Evolutionary conservation across 2,113 vertebrate species (phyloP).

Genomic region (Zapus hudsonius): DNA sequence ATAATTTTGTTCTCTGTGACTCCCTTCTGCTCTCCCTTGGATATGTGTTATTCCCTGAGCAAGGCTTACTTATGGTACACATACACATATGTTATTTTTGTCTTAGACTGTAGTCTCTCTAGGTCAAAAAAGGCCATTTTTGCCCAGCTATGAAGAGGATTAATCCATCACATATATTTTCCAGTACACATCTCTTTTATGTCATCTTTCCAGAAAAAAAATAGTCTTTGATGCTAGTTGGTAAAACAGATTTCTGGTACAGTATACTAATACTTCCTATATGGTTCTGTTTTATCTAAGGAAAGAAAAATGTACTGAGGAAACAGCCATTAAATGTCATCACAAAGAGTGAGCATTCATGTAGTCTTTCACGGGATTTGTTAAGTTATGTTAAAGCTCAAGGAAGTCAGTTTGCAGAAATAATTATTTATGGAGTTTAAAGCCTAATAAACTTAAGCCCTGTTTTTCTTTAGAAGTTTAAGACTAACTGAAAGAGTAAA

Average conservation of each 20-base stretch:
- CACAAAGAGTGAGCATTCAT: neutral
- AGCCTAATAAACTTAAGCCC: neutral
- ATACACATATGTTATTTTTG: conserved; percentile 43
- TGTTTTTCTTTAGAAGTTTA: conserved; percentile 31
- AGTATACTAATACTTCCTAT: conserved; percentile 26
- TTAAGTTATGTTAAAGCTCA: conserved; percentile 48
- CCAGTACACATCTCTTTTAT: conserved; percentile 44
- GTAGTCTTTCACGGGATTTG: conserved; percentile 12
- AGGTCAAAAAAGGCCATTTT: conserved; percentile 56
- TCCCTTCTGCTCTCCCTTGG: conserved; percentile 46
- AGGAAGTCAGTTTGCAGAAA: conserved; percentile 9
- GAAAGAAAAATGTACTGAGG: conserved; percentile 42
- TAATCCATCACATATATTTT: conserved; percentile 53
- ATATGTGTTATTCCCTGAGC: conserved; percentile 38
- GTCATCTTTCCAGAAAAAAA: conserved; percentile 60
- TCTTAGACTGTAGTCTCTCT: conserved; percentile 42
- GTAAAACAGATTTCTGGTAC: conserved; percentile 59
- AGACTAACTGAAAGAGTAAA: conserved; percentile 36
- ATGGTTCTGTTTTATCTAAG: conserved; percentile 47
- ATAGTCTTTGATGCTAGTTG: conserved; percentile 44
- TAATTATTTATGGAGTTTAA: conserved; percentile 8
- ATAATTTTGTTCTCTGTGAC: conserved; percentile 35
- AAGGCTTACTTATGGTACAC: conserved; percentile 56
- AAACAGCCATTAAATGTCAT: conserved; percentile 52
- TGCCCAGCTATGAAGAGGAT: conserved; percentile 32